A percentile compares a stretch with the other conserved stretches of the same genome.
These are phyloP conservation scores for Caenorhabditis afra DNA, from an alignment of 2,888 invertebrate genomes.

Conservation along the genomic window DNA sequence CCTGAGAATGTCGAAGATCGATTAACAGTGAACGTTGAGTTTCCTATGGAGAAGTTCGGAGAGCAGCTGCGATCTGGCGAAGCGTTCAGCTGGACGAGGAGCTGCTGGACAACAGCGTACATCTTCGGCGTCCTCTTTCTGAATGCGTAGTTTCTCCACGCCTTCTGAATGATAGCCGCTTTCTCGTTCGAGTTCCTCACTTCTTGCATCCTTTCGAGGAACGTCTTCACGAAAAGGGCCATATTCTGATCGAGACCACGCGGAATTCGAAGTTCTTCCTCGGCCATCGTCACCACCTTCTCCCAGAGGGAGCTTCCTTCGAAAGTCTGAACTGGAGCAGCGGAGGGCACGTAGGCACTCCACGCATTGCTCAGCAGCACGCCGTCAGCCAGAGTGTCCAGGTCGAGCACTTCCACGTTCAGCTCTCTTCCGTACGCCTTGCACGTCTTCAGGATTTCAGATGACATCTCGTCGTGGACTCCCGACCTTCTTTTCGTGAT, in stretches of 20 bases:
- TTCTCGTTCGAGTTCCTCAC: constrained; percentile 20
- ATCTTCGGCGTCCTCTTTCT: constrained; percentile 31
- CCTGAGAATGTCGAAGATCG: constrained; percentile 6
- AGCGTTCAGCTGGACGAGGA: not conserved
- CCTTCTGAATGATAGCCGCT: constrained; percentile 11
- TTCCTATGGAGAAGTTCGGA: not conserved
- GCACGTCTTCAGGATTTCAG: constrained; percentile 27
- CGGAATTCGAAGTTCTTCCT: constrained; percentile 29
- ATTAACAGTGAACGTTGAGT: constrained; percentile 11
- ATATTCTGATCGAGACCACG: constrained; percentile 43
- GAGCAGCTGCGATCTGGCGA: not conserved
- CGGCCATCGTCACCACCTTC: constrained; percentile 42
- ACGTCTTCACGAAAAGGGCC: constrained; percentile 46
- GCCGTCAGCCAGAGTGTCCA: constrained; percentile 37
- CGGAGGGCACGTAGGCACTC: constrained; percentile 2
- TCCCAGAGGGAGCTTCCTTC: constrained; percentile 33
- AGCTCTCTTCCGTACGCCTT: constrained; percentile 24
- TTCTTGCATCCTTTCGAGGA: constrained; percentile 22
- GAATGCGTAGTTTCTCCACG: not conserved
- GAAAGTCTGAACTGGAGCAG: constrained; percentile 1
- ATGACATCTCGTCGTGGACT: constrained; percentile 41
- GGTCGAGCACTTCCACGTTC: constrained; percentile 31
- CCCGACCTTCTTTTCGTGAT: constrained; percentile 15
- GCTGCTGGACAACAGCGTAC: constrained; percentile 4
- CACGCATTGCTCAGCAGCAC: constrained; percentile 24